Evolutionary conservation across 2,113 vertebrate species (phyloP), one percentile per base, ranked within the genome.

Genomic region (Tautogolabrus adspersus): DNA sequence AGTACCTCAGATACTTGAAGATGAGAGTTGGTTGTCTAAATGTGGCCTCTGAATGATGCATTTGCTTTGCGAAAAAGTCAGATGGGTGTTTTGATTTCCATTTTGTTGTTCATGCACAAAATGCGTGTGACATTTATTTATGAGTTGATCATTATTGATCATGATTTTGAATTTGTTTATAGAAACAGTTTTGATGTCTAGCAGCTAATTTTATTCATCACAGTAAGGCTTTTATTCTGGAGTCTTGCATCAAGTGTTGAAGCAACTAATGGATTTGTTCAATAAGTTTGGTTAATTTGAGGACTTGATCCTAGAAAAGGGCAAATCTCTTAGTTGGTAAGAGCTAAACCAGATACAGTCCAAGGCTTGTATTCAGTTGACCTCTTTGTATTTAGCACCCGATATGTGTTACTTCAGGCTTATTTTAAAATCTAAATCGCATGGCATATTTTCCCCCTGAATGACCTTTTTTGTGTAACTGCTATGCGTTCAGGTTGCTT

Each of bases 101-200:
- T 23, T 49, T 19, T 19, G 15, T 49, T 57, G 6, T 69, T 49
- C 23, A 52, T 75, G 30, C 56, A 83, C 52, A 60, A 10, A 34
- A 8, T 82, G 30, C 63, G 55, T 77, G 40, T 77, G 55, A 19
- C 34, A 60, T 51, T 42, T 61, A 67, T 83, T 74, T 57, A 82
- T 84, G 55, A 62, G 5, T 69, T 55, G 56, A 75, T 79, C 46
- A 70, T 22, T 40, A 26, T 63, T 83, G 71, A 81, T 72, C 16
- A 8, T 26, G 69, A 38, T 52, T 85, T 77, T 62, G 38, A 15
- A 56, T 42, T 61, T 46, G 37, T 66, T 65, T 19, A 47, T 52
- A 62, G 13, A 61, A 61, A 60, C 19, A 5, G 19, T 63, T 66
- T 61, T 34, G 37, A 64, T 54, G 40, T 67, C 21, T 18, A 57